Percentiles rank a stretch among this genome's conserved stretches.
These are phyloP conservation scores for Dendrolimus pini DNA, from an alignment of 2,888 invertebrate genomes.

Conservation along the genomic window DNA sequence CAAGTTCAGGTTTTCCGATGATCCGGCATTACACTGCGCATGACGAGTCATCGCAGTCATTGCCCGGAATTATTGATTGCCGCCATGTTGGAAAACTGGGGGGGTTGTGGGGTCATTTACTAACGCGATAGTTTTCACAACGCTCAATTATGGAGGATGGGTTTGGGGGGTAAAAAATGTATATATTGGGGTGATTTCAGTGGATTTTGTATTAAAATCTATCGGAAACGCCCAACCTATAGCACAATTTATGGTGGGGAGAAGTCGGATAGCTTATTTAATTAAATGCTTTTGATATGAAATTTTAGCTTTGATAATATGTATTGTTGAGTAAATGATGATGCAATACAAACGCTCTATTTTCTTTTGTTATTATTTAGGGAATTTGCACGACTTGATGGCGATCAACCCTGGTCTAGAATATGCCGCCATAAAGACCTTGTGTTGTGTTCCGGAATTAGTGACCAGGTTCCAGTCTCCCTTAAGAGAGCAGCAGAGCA, in stretches of 20 bases:
- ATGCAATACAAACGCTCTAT: too few species aligned
- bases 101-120: slow-evolving; percentile 57
- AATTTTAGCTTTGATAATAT: too few species aligned
- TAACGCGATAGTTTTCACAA: slow-evolving; percentile 74
- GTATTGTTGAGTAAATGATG: too few species aligned
- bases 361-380: too few species aligned
- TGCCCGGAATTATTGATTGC: slow-evolving; percentile 76
- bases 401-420: too few species aligned
- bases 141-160: slow-evolving; percentile 68
- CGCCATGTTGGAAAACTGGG: slow-evolving; percentile 70
- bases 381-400: too few species aligned
- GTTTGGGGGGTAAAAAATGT: slow-evolving; percentile 49
- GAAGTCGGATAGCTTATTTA: not conserved
- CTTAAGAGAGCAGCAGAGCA: too few species aligned
- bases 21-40: slow-evolving; percentile 51
- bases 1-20: slow-evolving; percentile 74
- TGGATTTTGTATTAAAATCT: slow-evolving; percentile 68
- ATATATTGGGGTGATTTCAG: slow-evolving; percentile 61
- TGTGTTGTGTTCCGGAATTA: too few species aligned
- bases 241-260: slow-evolving; percentile 45
- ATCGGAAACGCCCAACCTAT: slow-evolving; percentile 51
- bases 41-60: slow-evolving; percentile 75
- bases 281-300: not conserved
- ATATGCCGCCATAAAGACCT: too few species aligned
- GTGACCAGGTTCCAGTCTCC: too few species aligned